Evolutionary conservation across 2,113 vertebrate species (phyloP), one percentile per base, ranked within the genome.

Genomic region (Sceloporus undulatus): DNA sequence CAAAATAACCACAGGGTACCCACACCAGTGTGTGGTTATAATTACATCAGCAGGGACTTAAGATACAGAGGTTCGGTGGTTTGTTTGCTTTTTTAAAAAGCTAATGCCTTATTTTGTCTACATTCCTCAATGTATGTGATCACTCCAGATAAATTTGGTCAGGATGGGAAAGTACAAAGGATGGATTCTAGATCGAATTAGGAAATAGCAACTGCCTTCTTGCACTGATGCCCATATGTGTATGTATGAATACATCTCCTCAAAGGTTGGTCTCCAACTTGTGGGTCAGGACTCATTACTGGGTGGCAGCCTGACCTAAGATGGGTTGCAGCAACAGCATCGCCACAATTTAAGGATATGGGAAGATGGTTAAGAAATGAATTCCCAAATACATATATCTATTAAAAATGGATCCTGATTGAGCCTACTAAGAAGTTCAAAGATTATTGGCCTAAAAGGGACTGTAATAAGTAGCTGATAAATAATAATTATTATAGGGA

Each of bases 111-210:
- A 0, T 56, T 89, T 65, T 71, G 71, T 77, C 52, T 2, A 4
- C 59, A 89, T 70, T 13, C 0, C 0, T 48, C 0, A 0, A n/a
- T 56, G 75, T 1, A 73, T 81, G 0, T 79, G 52, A 38, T 0
- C 0, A 23, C 2, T 27, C 16, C n/a, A 79, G 75, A 48, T 42
- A 56, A 14, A 23, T 6, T 56, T 65, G 54, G 75, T 78, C 68
- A 9, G 48, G 9, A 3, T 27, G 27, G 59, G 54, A 87, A 62
- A 16, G 38, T n/a, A 88, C 29, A 21, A 0, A 4, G 23, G 54
- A 4, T 1, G 9, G 5, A 66, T 68, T 16, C 9, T 88, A 42
- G 19, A 76, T 0, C 0, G 66, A n/a, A 27, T 19, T 0, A 0
- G 68, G 59, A 1, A 89, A 59, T 0, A 27, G 65, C 5, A 56